Percentiles rank a stretch among this genome's conserved stretches.
These are phyloP conservation scores for Bombylius major DNA, from an alignment of 2,888 invertebrate species.

Conservation along the genomic window DNA sequence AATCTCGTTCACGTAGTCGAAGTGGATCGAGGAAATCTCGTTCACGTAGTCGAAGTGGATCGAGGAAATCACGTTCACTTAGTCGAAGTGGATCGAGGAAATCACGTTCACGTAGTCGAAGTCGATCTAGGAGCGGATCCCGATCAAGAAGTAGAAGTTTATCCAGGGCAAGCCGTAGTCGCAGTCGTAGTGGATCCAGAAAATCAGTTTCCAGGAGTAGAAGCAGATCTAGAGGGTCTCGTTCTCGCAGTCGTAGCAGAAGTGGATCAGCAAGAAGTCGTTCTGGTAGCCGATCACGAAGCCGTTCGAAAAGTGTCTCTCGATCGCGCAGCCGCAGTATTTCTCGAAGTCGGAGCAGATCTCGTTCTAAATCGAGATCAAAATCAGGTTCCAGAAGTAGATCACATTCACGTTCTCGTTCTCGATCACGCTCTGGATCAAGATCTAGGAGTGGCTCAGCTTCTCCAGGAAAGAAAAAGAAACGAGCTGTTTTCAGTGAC, in stretches of 20 bases:
- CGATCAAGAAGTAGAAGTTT: slow-evolving; percentile 16
- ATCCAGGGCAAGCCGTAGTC: slow-evolving; percentile 25
- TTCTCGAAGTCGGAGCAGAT: slow-evolving; percentile 5
- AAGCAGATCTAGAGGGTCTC: slow-evolving; percentile 18
- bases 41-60: slow-evolving; percentile 19
- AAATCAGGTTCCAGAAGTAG: slow-evolving; percentile 18
- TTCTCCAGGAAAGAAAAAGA: slow-evolving; percentile 24
- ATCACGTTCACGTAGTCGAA: background rate
- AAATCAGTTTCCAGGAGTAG: slow-evolving; percentile 14
- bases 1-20: slow-evolving; percentile 20
- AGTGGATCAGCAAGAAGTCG: slow-evolving; percentile 11
- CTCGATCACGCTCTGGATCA: slow-evolving; percentile 17
- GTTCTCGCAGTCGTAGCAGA: slow-evolving; percentile 18
- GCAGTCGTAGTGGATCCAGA: slow-evolving; percentile 21
- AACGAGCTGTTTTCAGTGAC: slow-evolving; percentile 40
- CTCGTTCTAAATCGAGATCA: slow-evolving; percentile 16
- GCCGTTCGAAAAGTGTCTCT: slow-evolving; percentile 10
- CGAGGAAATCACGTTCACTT: slow-evolving; percentile 12
- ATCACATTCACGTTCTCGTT: slow-evolving; percentile 19
- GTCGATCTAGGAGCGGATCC: slow-evolving; percentile 16
- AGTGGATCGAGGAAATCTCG: slow-evolving; percentile 18
- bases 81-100: slow-evolving; percentile 10
- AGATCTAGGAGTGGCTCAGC: slow-evolving; percentile 18
- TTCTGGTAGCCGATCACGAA: slow-evolving; percentile 13
- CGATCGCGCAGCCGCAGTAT: slow-evolving; percentile 9